These are phyloP conservation scores for Xiphophorus hellerii DNA, from an alignment of 2,113 vertebrate species.

Conservation along the genomic window DNA sequence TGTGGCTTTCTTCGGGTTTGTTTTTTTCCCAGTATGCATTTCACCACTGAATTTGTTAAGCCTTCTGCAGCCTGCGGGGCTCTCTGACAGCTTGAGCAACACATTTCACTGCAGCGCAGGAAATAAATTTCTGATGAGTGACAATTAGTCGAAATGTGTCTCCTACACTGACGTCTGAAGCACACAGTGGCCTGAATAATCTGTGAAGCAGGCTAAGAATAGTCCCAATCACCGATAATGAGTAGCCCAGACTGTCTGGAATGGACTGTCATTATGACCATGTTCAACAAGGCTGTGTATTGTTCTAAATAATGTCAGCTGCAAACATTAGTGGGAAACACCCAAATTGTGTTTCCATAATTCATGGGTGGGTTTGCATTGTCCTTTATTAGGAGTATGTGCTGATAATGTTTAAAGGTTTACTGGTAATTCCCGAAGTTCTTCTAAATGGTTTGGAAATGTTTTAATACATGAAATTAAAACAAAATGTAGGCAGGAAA, in stretches of 20 bases:
- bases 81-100: slow-evolving; percentile 11
- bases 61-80: neutral
- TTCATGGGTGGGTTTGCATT: neutral
- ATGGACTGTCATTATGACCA: neutral
- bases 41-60: neutral
- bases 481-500: neutral
- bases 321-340: neutral
- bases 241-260: slow-evolving; percentile 5
- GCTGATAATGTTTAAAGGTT: neutral
- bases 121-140: slow-evolving; percentile 13
- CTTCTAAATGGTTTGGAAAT: neutral
- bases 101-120: slow-evolving; percentile 3
- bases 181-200: slow-evolving; percentile 7
- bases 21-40: neutral
- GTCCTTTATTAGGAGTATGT: neutral
- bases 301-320: neutral
- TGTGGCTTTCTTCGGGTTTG: neutral
- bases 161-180: neutral
- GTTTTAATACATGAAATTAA: neutral
- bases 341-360: neutral
- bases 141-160: slow-evolving; percentile 11
- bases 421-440: neutral
- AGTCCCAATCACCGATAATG: slow-evolving; percentile 15
- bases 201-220: neutral
- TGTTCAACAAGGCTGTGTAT: neutral